Evolutionary conservation across 2,888 invertebrate genomes (phyloP), one percentile per base, ranked within the genome.

Genomic region (Mimas tiliae): DNA sequence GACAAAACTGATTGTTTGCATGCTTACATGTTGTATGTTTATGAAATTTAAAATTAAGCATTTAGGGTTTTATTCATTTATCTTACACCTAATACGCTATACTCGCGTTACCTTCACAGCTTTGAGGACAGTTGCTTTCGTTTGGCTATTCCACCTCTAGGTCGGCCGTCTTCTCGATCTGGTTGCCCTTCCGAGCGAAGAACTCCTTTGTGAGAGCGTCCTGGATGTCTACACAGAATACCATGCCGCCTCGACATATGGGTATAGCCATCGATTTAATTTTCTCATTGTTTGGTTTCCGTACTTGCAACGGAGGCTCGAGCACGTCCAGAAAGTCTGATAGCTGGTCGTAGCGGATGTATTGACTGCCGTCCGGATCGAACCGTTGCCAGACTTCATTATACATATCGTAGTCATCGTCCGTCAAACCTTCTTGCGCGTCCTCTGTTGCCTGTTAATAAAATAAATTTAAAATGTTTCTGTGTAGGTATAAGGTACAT

Each of bases 351-450:
- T 99, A 98, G 73, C 97, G 96, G 83, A 99, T 99, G 93, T 98
- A 99, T 91, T 99, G 98, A 27, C 99, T 98, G 70, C 99, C 99
- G 86, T 99, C 98, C 16, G 99, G 99, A 94, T 99, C 99, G 91
- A 98, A 99, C 89, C 98, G 97, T 92, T 99, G 99, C 99, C 99
- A 99, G 82, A 99, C 98, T 94, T 99, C 99, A 91, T 99, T 99
- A 94, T 99, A 99, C 98, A 99, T 99, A 90, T 99, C 99, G 94
- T 99, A 99, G 93, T 99, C 99, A 93, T 99, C 99, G 88, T 99
- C 99, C 67, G 99, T 99, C 72, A 99, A 95, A 83, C 98, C 98
- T 90, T 98, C 98, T 87, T 98, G 98, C 73, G 99, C 99, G 91
- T 99, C 99, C 93, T 99, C 99, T 71, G 99, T 99, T 73, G 99